phyloP scores from a whole-genome alignment of 1,140 invertebrate genomes.

The Maniola jurtina region DNA sequence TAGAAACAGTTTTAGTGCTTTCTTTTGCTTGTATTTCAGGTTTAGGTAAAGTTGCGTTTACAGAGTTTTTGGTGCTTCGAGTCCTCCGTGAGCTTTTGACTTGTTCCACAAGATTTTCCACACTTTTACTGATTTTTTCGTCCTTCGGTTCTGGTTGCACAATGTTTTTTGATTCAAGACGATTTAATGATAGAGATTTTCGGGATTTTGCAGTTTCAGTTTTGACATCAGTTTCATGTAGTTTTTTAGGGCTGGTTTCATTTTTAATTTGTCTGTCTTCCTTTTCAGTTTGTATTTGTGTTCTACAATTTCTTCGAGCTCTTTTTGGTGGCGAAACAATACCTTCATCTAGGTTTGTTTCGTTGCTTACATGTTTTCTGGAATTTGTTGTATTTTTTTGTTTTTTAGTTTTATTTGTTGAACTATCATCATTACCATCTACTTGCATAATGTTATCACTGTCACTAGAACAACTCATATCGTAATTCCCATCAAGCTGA shows the following conservation, averaged over 20 bases:
- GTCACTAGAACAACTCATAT: conserved; percentile 45
- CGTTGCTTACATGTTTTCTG: conserved; percentile 31
- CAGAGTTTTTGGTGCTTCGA: not conserved
- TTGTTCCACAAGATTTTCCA: conserved; percentile 3
- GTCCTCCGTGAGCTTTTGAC: not conserved
- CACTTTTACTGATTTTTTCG: conserved; percentile 2
- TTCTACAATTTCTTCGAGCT: conserved; percentile 30
- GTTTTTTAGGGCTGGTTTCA: not conserved
- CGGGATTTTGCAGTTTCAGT: not conserved
- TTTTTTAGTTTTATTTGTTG: conserved; percentile 29
- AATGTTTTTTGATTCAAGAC: conserved; percentile 1
- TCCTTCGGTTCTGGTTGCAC: conserved; percentile 10
- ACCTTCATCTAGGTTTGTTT: conserved; percentile 39
- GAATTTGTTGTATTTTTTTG: conserved; percentile 29
- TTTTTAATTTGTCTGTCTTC: not conserved
- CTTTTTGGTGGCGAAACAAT: conserved; percentile 63
- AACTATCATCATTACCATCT: conserved; percentile 55
- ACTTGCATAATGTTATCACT: conserved; percentile 56
- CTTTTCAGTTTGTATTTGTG: not conserved
- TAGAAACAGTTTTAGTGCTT: not conserved
- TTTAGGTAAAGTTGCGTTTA: not conserved
- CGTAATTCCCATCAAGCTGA: conserved; percentile 80
- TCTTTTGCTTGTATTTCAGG: conserved; percentile 4
- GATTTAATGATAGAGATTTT: conserved; percentile 17
- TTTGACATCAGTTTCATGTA: not conserved